Base-by-base conservation (phyloP, 2,113 vertebrate genomes). In the Cichladusa arquata region DNA sequence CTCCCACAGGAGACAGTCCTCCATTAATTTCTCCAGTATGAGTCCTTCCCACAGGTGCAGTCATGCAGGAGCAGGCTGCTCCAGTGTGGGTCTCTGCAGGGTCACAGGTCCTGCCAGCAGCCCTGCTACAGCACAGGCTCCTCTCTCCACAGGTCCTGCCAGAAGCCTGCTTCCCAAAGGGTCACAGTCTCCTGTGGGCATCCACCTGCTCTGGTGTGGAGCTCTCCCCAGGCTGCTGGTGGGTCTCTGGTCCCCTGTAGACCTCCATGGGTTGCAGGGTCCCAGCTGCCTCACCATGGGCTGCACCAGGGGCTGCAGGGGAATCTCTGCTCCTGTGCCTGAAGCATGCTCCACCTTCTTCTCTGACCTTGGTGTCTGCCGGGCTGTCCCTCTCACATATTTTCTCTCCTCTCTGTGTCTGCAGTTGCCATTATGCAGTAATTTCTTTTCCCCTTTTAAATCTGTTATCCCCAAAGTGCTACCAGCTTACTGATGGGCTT, bases 401-500 rank as follows among this genome's bases (percentile, higher is more conserved):
- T 74, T 45, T 53, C 9, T 47, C n/a, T 47, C 9, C 36, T 65
- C 17, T 53, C 53, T 67, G 38, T 34, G 12, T 54, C 54, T 48
- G 70, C 34, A 42, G 20, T 47, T 82, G n/a, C n/a, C 14, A 23
- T 54, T 40, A 22, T 22, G 40, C 24, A 47, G 9, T 53, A 34
- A 47, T 38, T 76, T 61, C 7, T 82, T 74, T 82, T 6, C 24
- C 6, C 7, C 12, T 69, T 76, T 61, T 15, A 40, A 74, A 53
- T 44, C 36, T 61, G 17, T 61, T 61, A 23, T 54, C 29, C 26
- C 5, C 10, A 23, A 11, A 31, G 44, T 33, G 26, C 23, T 44
- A 11, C 15, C 26, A 36, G 36, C 26, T 50, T 0, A 0, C 33
- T 61, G 53, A 31, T 61, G n/a, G n/a, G 14, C 61, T 82, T 0